A percentile compares a stretch with the other conserved stretches of the same genome.
Evolutionary conservation across 2,888 invertebrate genomes (phyloP).

Genomic region (Pyralis farinalis): DNA sequence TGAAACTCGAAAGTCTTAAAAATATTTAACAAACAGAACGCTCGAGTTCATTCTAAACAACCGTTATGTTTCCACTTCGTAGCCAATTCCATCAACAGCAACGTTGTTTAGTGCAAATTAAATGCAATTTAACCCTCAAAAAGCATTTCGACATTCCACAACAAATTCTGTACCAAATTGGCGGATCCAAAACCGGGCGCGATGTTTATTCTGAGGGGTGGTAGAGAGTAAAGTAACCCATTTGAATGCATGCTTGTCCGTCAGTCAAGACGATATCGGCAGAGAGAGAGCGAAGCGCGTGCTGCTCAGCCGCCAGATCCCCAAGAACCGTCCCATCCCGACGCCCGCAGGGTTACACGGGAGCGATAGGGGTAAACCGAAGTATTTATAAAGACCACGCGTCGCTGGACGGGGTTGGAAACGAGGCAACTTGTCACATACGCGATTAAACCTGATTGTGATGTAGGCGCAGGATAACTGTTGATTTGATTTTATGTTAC

Average conservation of each 20-base stretch:
- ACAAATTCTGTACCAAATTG: conserved; percentile 78
- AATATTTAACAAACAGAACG: conserved; percentile 3
- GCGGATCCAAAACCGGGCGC: conserved; percentile 55
- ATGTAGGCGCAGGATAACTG: conserved; percentile 80
- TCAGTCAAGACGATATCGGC: conserved; percentile 85
- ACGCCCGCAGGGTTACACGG: background rate
- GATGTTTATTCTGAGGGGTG: conserved; percentile 67
- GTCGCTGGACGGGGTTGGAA: conserved; percentile 25
- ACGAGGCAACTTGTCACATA: conserved; percentile 77
- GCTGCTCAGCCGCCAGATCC: conserved; percentile 19
- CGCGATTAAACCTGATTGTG: conserved; percentile 79
- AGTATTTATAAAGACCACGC: conserved; percentile 6
- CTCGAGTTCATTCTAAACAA: conserved; percentile 11
- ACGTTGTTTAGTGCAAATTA: conserved; percentile 76
- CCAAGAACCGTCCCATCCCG: conserved; percentile 7
- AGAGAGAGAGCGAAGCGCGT: conserved; percentile 23
- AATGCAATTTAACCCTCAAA: conserved; percentile 76
- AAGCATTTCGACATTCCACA: conserved; percentile 74
- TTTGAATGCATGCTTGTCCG: conserved; percentile 89
- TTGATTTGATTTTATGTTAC: conserved; percentile 81
- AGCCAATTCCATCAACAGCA: conserved; percentile 21
- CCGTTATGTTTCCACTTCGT: conserved; percentile 17
- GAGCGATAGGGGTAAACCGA: background rate
- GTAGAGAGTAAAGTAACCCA: conserved; percentile 83
- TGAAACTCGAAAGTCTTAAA: too few relatives aligned